Percentiles rank a stretch among this genome's conserved stretches.
These are phyloP conservation scores for Sipha flava DNA, from an alignment of 1,140 invertebrate genomes.

Conservation along the genomic window DNA sequence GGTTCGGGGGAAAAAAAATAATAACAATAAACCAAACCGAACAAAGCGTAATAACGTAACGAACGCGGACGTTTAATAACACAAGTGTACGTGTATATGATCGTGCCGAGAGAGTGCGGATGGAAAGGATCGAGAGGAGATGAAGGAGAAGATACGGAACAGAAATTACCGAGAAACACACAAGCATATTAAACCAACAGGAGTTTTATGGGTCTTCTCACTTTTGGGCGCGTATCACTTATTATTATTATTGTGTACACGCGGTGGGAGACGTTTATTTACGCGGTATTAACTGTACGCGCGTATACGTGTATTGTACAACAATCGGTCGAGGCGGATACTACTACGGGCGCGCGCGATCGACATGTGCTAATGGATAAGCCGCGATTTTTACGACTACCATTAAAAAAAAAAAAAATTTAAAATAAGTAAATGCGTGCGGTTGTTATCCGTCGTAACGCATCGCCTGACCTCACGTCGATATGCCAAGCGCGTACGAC, in stretches of 20 bases:
- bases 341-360: not conserved
- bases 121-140: not conserved
- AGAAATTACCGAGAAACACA: not conserved
- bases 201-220: not conserved
- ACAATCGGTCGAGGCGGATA: no score
- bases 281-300: no score
- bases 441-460: no score
- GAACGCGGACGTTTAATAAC: not conserved
- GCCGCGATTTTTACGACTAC: slow-evolving; percentile 19
- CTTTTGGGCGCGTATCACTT: no score
- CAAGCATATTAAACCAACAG: not conserved
- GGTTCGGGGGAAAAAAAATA: no score
- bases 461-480: no score
- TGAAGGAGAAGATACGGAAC: not conserved
- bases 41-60: not conserved
- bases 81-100: not conserved
- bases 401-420: slow-evolving; percentile 1
- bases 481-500: no score
- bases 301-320: no score
- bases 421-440: no score
- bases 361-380: slow-evolving; percentile 24
- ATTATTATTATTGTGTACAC: no score
- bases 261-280: not conserved
- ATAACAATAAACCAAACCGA: no score
- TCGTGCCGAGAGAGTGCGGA: not conserved